Evolutionary conservation across 2,113 vertebrate species (phyloP).

Genomic region (Burhinus oedicnemus): DNA sequence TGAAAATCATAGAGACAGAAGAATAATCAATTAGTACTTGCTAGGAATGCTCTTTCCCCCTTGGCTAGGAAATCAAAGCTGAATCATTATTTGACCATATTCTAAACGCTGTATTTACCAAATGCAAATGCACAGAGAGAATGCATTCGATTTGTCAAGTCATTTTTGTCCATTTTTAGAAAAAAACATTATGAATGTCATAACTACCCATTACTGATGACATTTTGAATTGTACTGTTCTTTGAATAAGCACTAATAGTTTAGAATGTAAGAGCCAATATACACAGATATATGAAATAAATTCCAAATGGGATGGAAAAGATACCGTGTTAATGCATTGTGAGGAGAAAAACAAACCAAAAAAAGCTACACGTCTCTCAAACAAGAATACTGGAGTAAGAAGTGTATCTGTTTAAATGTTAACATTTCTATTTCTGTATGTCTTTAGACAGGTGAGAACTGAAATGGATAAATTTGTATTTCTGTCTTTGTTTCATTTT

Average conservation of each 20-base stretch:
- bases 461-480: background rate
- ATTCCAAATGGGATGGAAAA: background rate
- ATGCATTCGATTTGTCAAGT: constrained; percentile 1
- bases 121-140: background rate
- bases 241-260: background rate
- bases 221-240: background rate
- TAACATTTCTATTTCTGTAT: background rate
- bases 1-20: constrained; percentile 18
- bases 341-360: background rate
- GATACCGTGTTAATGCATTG: background rate
- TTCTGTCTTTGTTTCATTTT: background rate
- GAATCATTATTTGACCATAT: constrained; percentile 1
- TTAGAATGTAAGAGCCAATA: background rate
- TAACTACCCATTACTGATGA: background rate
- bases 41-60: background rate
- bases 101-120: constrained; percentile 12
- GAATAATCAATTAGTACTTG: constrained; percentile 42
- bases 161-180: constrained; percentile 32
- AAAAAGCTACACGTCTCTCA: background rate
- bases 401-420: background rate
- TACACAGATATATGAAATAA: background rate
- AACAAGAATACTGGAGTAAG: background rate
- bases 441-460: background rate
- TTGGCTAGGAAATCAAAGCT: background rate
- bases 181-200: background rate